Base-by-base conservation (phyloP, 1,140 invertebrate species). In the Drosophila nikananu region DNA sequence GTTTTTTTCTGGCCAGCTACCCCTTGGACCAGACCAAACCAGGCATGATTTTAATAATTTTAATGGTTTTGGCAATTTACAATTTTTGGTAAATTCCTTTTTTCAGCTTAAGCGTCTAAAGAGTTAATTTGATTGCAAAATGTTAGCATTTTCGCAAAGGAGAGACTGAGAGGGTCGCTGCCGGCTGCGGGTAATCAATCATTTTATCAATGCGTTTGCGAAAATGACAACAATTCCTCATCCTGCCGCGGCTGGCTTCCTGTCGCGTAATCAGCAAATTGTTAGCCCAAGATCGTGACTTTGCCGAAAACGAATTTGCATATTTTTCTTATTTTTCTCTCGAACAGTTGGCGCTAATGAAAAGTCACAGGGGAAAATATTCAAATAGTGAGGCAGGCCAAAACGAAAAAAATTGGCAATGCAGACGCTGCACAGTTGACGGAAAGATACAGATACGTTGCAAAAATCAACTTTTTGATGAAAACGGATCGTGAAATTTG, bases 101-200 rank as follows among this genome's bases (percentile, higher is more conserved):
- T 87, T 83, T 58, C 80, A 70, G 83, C 86, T 90, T 86, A 86
- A 90, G 75, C 81, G 75, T 83, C 63, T 83, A 89, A 90, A 90
- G 86, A 90, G 86, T 90, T 90, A 90, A 90, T 90, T 90, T 90
- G 86, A 90, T 90, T 90, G 86, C 86, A 82, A 90, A 90, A 90
- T 90, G 86, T 90, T 90, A 75, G 76, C 62, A 78, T 75, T 81
- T 86, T 86, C 57, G 58, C 59, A 30, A 44, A 23, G 30, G 52
- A 19, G 13, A 25, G 37, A 42, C 39, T 13, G 19, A 12, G 19
- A 23, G 46, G 54, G 39, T 41, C 48, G 59, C 30, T 54, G 64
- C 68, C 84, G 81, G 86, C 86, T 90, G 86, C 63, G 71, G 67
- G 86, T 77, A 90, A 90, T 90, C 86, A 90, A 90, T 90, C 86